Base-by-base conservation (phyloP, 2,797 vertebrate species). In the Pyrocephalus nanus region DNA sequence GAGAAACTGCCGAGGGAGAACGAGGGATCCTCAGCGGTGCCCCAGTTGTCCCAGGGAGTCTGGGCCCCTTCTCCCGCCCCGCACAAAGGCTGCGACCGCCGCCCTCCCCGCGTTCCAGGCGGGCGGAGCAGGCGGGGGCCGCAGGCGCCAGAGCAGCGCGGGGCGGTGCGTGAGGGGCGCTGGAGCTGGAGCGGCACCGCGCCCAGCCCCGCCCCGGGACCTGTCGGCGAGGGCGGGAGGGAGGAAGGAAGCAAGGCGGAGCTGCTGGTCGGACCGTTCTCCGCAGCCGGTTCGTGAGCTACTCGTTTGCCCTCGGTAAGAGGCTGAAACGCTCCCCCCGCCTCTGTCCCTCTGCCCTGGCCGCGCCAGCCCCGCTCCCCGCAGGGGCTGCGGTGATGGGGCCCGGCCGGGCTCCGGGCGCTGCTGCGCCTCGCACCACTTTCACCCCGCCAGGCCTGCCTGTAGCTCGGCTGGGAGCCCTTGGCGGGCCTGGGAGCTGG, bases 211-310 rank as follows among this genome's bases (percentile, higher is more conserved):
- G 61, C 40, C 80, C 34, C 16, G 25, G 47, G 11, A n/a, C 7
- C 48, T 1, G 12, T 4, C 23, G 12, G 30, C 1, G 12, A 0
- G 26, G 50, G 48, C 23, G 48, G 1, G 7, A 6, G 17, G 27
- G 8, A 18, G 34, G 20, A 8, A 57, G 12, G 47, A 30, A 64
- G 51, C 13, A 11, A 0, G 14, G 9, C 13, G 2, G 5, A 19
- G 3, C 2, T 1, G 15, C 43, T 2, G 18, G 21, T 15, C 2
- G 22, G 21, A 20, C 18, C 1, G 2, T 26, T 3, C 7, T 23
- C 19, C 14, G 19, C 69, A 5, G 43, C 34, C 21, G 3, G 10
- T 16, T 53, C 20, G 29, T 7, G 69, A 26, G 2, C 30, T 1
- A 1, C 23, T n/a, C 3, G 20, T 30, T 29, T 53, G 5, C 8